phyloP scores from a whole-genome alignment of 2,888 invertebrate species.

The Cryptus armator region DNA sequence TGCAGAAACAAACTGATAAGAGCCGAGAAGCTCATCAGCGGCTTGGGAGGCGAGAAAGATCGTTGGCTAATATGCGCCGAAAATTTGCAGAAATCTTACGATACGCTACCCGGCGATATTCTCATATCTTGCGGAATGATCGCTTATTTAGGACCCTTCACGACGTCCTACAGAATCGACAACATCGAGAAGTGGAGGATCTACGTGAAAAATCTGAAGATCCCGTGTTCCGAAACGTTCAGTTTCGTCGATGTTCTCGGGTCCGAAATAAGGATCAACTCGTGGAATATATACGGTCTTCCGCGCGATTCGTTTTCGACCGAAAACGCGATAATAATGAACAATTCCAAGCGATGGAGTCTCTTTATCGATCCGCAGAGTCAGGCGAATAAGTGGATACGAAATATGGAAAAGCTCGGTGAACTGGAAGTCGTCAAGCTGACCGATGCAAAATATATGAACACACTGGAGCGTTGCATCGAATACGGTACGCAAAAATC shows the following conservation, averaged over 20 bases:
- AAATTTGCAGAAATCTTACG: constrained; percentile 90
- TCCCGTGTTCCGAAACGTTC: constrained; percentile 92
- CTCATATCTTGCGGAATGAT: constrained; percentile 95
- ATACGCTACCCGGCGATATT: constrained; percentile 95
- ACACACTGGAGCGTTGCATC: constrained; percentile 90
- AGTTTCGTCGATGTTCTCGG: constrained; percentile 92
- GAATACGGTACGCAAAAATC: constrained; percentile 87
- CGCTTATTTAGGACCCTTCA: constrained; percentile 95
- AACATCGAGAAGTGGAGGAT: constrained; percentile 91
- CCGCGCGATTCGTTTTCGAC: constrained; percentile 93
- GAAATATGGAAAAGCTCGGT: constrained; percentile 92
- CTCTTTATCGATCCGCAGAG: constrained; percentile 94
- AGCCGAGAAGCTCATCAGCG: constrained; percentile 94
- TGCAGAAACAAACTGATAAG: constrained; percentile 94
- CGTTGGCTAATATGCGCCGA: constrained; percentile 94
- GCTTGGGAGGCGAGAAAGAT: constrained; percentile 94
- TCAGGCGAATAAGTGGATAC: constrained; percentile 95
- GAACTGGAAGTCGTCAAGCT: constrained; percentile 91
- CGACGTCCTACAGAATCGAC: constrained; percentile 88
- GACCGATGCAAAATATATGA: constrained; percentile 91
- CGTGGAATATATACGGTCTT: constrained; percentile 93
- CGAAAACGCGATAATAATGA: constrained; percentile 94
- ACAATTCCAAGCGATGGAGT: constrained; percentile 92
- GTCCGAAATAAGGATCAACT: constrained; percentile 94
- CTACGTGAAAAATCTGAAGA: constrained; percentile 89